Evolutionary conservation across 2,113 vertebrate species (phyloP).

Genomic region (Rhynchopsitta pachyrhyncha): DNA sequence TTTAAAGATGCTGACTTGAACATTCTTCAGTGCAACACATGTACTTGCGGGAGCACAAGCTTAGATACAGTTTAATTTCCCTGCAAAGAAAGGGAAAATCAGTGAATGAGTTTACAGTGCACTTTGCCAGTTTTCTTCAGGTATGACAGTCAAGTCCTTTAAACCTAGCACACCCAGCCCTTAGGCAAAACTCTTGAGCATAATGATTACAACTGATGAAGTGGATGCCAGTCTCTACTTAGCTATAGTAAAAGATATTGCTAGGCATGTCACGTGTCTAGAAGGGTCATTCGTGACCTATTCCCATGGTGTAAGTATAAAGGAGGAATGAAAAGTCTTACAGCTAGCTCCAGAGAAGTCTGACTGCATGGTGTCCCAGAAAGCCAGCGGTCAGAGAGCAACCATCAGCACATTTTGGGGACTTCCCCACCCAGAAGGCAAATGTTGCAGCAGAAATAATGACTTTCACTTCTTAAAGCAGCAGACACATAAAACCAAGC

Average conservation of each 20-base stretch:
- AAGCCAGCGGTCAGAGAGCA: not conserved
- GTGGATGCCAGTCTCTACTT: not conserved
- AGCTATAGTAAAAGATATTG: not conserved
- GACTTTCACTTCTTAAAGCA: conserved; percentile 39
- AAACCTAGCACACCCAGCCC: not conserved
- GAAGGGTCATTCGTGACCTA: not conserved
- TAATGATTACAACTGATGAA: not conserved
- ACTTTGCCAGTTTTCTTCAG: not conserved
- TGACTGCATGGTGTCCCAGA: not conserved
- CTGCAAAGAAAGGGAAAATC: not conserved
- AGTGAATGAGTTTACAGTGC: not conserved
- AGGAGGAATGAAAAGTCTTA: not conserved
- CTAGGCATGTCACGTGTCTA: not conserved
- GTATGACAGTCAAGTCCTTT: not conserved
- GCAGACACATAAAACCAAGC: not conserved
- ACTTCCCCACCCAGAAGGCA: conserved; percentile 5
- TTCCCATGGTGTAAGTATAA: not conserved
- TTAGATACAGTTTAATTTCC: not conserved
- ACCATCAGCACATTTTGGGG: not conserved
- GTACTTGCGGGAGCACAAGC: not conserved
- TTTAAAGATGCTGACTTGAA: not conserved
- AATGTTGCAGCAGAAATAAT: not conserved
- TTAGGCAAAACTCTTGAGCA: not conserved
- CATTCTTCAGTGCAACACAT: rapidly evolving
- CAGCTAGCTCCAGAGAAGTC: not conserved